Evolutionary conservation across 2,888 invertebrate species (phyloP).

Genomic region (Acanthosepion pharaonis): DNA sequence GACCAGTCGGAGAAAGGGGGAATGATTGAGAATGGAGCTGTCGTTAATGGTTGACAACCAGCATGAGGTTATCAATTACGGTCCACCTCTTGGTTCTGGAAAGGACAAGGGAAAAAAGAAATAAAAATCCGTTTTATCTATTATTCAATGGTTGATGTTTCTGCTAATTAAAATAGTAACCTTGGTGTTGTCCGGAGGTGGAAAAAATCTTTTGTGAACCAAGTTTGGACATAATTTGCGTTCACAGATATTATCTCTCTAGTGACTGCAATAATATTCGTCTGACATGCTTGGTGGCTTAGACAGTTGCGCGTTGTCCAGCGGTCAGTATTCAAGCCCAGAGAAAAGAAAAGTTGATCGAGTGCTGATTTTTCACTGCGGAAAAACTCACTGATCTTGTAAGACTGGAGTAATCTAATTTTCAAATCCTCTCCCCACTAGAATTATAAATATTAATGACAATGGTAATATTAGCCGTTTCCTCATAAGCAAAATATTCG

Average conservation of each 20-base stretch:
- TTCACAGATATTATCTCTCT: not conserved
- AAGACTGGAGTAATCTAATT: too few relatives aligned
- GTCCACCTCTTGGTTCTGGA: not conserved
- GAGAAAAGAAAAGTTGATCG: too few relatives aligned
- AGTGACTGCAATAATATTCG: not conserved
- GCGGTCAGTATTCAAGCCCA: too few relatives aligned
- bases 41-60: conserved; percentile 12
- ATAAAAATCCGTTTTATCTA: not conserved
- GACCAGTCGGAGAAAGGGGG: not conserved
- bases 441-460: too few relatives aligned
- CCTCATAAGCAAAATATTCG: too few relatives aligned
- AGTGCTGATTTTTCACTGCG: too few relatives aligned
- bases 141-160: not conserved
- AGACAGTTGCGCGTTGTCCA: too few relatives aligned
- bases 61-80: not conserved
- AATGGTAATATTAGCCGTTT: too few relatives aligned
- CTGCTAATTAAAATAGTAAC: not conserved
- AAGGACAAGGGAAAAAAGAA: not conserved
- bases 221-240: not conserved
- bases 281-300: too few relatives aligned
- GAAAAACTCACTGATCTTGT: too few relatives aligned
- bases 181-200: not conserved
- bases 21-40: not conserved
- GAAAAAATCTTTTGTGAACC: not conserved
- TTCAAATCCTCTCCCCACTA: too few relatives aligned